Evolutionary conservation across 2,113 vertebrate species (phyloP), one percentile per base, ranked within the genome.

Genomic region (Mus pahari): DNA sequence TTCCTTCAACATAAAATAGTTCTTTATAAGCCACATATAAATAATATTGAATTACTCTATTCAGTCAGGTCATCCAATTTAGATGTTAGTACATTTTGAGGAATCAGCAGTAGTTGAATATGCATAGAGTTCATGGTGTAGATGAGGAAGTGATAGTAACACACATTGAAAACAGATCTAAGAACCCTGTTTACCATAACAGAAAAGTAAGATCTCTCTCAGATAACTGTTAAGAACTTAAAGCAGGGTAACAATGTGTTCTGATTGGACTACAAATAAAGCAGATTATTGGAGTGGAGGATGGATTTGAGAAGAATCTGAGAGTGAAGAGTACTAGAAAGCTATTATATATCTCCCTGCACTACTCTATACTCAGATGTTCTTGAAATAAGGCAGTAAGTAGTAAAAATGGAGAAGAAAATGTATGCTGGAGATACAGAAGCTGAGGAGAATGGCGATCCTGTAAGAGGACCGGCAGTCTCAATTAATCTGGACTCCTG

Each of bases 361-460:
- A 70, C 22, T 89, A 89, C 42, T 70, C 14, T 64, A 86, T 39
- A 81, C 60, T 95, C 20, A 70, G 79, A 92, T 74, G 31, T 12
- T 13, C 28, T 86, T 90, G 48, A 92, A 82, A 94, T 94, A 90
- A 95, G 81, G 4, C 88, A 88, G 28, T 81, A 86, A 53, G 4
- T 36, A 94, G 39, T 92, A 90, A 79, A 28, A 94, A 92, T 75
- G 42, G 20, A 86, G 24, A 78, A 55, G 66, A 42, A 3, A 73
- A 66, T 11, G 8, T 66, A n/a, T 58, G 45, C 75, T 84, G 68
- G 53, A 87, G 31, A 42, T 64, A 71, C 73, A 53, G 53, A 53
- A 53, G 53, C 53, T 53, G 53, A 53, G 11, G 53, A 13, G 53
- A 53, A 53, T 11, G 53, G 12, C 2, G 53, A 53, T 53, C 53